Evolutionary conservation across 1,140 invertebrate species (phyloP).

Genomic region (Thalassaphorura encarpata): DNA sequence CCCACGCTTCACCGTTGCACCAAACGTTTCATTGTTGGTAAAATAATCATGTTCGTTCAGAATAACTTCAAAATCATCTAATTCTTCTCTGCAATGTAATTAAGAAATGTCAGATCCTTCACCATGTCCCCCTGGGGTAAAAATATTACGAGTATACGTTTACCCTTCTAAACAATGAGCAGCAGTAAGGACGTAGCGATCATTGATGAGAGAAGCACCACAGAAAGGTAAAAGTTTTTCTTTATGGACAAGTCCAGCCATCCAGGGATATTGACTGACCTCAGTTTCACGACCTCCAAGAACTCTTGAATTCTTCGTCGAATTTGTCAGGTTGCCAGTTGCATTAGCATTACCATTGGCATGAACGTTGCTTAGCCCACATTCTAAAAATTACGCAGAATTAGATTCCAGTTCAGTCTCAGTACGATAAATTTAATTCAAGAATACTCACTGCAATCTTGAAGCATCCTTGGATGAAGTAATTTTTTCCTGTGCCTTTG

Average conservation of each 20-base stretch:
- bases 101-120: too few species aligned
- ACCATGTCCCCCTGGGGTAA: too few species aligned
- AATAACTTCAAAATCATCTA: conserved; percentile 23
- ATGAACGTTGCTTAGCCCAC: too few species aligned
- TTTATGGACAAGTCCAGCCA: conserved; percentile 40
- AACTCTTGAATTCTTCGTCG: neutral
- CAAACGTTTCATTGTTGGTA: conserved; percentile 19
- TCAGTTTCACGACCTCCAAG: conserved; percentile 63
- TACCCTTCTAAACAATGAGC: conserved; percentile 31
- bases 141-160: neutral
- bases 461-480: neutral
- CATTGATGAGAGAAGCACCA: conserved; percentile 31
- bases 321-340: too few species aligned
- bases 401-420: too few species aligned
- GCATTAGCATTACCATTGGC: too few species aligned
- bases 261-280: conserved; percentile 73
- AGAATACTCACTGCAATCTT: too few species aligned
- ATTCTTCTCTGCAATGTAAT: conserved; percentile 16
- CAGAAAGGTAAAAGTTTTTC: conserved; percentile 24
- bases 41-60: conserved; percentile 30
- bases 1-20: conserved; percentile 9
- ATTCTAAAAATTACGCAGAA: too few species aligned
- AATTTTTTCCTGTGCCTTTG: too few species aligned
- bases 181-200: conserved; percentile 29
- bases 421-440: too few species aligned